Evolutionary conservation across 2,797 vertebrate genomes (phyloP).

Genomic region (Premnoplex brunnescens): DNA sequence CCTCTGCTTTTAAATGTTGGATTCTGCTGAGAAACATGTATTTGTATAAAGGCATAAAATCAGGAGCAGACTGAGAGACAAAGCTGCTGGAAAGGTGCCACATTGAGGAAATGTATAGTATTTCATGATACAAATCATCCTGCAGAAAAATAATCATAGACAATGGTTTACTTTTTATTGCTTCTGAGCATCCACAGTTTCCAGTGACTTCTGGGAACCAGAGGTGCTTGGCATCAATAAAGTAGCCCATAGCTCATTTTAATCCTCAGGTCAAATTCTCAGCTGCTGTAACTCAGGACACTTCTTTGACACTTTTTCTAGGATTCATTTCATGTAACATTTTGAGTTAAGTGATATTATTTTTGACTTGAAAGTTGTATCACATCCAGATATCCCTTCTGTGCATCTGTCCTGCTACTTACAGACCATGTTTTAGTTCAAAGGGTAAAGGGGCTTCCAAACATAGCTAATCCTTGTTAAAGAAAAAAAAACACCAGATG

Average conservation of each 20-base stretch:
- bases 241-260: conserved; percentile 14
- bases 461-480: background rate
- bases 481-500: background rate
- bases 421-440: background rate
- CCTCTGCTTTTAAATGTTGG: conserved; percentile 36
- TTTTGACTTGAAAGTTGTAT: conserved; percentile 15
- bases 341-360: background rate
- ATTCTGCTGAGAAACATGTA: background rate
- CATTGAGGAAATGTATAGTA: background rate
- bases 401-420: background rate
- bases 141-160: conserved; percentile 33
- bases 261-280: conserved; percentile 20
- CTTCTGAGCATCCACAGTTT: conserved; percentile 8
- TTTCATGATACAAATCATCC: conserved; percentile 25
- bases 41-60: conserved; percentile 32
- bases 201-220: conserved; percentile 31
- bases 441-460: background rate
- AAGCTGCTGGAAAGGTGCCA: conserved; percentile 42
- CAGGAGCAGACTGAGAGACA: background rate
- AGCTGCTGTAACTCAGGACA: conserved; percentile 8
- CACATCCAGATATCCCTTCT: background rate
- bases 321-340: background rate
- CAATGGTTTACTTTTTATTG: conserved; percentile 18
- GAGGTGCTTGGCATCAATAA: background rate
- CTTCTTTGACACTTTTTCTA: conserved; percentile 10